Percentiles rank a stretch among this genome's conserved stretches.
These are phyloP conservation scores for Venusia cambrica DNA, from an alignment of 2,888 invertebrate species.

Conservation along the genomic window DNA sequence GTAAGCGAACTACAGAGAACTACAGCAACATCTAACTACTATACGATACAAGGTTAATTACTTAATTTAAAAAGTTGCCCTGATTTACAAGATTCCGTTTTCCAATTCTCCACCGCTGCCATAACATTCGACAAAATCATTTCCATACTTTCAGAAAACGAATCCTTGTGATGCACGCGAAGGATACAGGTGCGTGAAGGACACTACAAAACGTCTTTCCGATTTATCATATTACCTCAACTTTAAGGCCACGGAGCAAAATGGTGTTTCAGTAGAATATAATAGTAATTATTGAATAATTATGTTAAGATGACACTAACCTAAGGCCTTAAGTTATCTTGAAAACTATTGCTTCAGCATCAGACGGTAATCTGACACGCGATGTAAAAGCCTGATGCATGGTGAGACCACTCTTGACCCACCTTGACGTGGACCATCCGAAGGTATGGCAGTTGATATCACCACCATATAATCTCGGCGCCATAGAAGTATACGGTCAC, in stretches of 20 bases:
- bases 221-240: slow-evolving; percentile 71
- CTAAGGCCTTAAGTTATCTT: slow-evolving; percentile 63
- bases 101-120: not conserved
- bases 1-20: slow-evolving; percentile 64
- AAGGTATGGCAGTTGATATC: not conserved
- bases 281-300: slow-evolving; percentile 66
- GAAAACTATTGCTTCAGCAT: slow-evolving; percentile 34
- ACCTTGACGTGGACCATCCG: not conserved
- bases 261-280: slow-evolving; percentile 79
- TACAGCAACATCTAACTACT: slow-evolving; percentile 67
- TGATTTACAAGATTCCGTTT: slow-evolving; percentile 21
- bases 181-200: slow-evolving; percentile 26
- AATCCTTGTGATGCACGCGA: slow-evolving; percentile 17
- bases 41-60: slow-evolving; percentile 51
- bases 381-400: slow-evolving; percentile 11
- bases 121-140: not conserved
- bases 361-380: slow-evolving; percentile 26
- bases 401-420: slow-evolving; percentile 6
- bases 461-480: too few relatives aligned
- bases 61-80: slow-evolving; percentile 50
- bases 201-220: slow-evolving; percentile 47
- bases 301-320: slow-evolving; percentile 56
- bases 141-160: slow-evolving; percentile 20
- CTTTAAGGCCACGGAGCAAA: slow-evolving; percentile 80
- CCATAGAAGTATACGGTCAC: too few relatives aligned